Evolutionary conservation across 2,113 vertebrate species (phyloP).

Genomic region (Verasper variegatus): DNA sequence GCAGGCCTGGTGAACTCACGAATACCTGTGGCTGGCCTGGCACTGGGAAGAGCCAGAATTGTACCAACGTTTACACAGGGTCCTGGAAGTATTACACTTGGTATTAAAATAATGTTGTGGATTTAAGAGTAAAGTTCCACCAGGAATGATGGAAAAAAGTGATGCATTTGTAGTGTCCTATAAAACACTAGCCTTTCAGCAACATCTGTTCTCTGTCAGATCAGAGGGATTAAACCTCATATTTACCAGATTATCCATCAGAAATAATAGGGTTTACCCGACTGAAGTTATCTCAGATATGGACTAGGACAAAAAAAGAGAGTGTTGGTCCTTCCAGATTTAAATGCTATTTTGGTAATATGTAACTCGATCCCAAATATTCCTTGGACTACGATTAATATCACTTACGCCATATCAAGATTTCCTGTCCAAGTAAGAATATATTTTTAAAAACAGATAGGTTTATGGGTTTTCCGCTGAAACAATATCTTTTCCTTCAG

Average conservation of each 20-base stretch:
- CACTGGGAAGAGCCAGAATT: not conserved
- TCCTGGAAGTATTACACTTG: slow-evolving; percentile 3
- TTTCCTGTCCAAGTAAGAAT: not conserved
- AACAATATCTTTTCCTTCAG: not conserved
- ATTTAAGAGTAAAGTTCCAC: slow-evolving; percentile 1
- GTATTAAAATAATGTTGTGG: slow-evolving; percentile 19
- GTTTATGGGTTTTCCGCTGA: not conserved
- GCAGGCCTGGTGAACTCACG: slow-evolving; percentile 37
- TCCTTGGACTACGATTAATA: not conserved
- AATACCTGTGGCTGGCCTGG: slow-evolving; percentile 36
- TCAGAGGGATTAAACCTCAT: not conserved
- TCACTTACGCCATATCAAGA: not conserved
- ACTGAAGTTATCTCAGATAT: not conserved
- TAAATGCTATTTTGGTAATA: not conserved
- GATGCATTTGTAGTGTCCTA: not conserved
- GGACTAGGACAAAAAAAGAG: not conserved
- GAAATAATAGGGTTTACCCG: not conserved
- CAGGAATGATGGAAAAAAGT: slow-evolving; percentile 25
- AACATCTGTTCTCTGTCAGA: slow-evolving; percentile 11
- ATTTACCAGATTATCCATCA: not conserved
- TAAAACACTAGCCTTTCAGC: slow-evolving; percentile 7
- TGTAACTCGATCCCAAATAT: not conserved
- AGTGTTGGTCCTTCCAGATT: not conserved
- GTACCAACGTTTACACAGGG: slow-evolving; percentile 4
- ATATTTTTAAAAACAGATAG: no score